phyloP scores from a whole-genome alignment of 2,797 vertebrate species.

The Enteromius trimaculatus region DNA sequence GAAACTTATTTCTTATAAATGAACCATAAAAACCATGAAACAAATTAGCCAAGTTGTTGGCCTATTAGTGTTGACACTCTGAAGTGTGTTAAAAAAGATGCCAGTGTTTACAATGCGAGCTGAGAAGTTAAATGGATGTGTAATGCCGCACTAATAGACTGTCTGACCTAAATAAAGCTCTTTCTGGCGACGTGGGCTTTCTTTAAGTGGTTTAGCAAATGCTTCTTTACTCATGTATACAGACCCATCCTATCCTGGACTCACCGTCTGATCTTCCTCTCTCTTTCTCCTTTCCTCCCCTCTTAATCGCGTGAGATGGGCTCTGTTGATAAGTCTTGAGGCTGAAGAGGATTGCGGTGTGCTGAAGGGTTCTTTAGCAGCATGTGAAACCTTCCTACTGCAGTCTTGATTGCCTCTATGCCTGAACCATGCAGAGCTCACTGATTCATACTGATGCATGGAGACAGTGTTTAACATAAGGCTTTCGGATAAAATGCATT shows the following conservation, averaged over 20 bases:
- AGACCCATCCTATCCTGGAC: not conserved
- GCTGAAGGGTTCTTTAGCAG: constrained; percentile 42
- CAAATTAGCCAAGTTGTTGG: constrained; percentile 5
- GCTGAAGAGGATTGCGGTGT: constrained; percentile 35
- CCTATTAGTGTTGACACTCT: constrained; percentile 26
- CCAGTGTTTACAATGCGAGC: constrained; percentile 27
- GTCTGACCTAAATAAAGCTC: constrained; percentile 53
- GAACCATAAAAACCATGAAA: constrained; percentile 21
- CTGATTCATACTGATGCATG: not conserved
- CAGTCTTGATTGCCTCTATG: constrained; percentile 15
- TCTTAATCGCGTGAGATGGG: constrained; percentile 45
- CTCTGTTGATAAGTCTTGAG: constrained; percentile 19
- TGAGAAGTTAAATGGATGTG: constrained; percentile 56
- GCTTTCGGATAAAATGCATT: not conserved
- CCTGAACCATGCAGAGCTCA: constrained; percentile 1
- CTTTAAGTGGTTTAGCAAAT: constrained; percentile 62
- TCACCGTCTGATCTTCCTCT: constrained; percentile 20
- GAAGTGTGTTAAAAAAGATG: constrained; percentile 28
- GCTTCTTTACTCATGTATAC: constrained; percentile 48
- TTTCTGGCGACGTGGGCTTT: not conserved
- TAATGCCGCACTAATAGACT: constrained; percentile 63
- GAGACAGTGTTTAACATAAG: not conserved
- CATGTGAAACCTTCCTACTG: constrained; percentile 25
- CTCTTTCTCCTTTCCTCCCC: not conserved
- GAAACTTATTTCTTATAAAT: not conserved